Percentiles rank a stretch among this genome's conserved stretches.
Evolutionary conservation across 2,797 vertebrate species (phyloP).

Genomic region (Balearica regulorum): DNA sequence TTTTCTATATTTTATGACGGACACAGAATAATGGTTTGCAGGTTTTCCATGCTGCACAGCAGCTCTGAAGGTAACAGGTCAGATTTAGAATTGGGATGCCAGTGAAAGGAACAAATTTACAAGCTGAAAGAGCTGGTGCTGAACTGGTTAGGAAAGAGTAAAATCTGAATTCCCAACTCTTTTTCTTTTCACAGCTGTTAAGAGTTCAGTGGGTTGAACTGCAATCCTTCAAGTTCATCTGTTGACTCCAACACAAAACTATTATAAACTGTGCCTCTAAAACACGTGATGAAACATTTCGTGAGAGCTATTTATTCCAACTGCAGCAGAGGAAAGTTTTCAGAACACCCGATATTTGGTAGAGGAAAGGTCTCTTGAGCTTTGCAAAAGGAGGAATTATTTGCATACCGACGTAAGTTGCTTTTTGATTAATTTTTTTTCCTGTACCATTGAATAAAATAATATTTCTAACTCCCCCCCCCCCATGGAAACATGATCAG

Average conservation of each 20-base stretch:
- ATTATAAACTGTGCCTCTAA: constrained; percentile 76
- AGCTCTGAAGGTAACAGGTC: neutral
- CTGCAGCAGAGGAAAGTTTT: constrained; percentile 64
- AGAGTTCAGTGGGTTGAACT: constrained; percentile 72
- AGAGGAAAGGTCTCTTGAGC: constrained; percentile 49
- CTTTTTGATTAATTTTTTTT: neutral
- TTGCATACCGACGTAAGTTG: constrained; percentile 68
- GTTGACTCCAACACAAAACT: constrained; percentile 70
- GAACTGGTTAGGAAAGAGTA: constrained; percentile 33
- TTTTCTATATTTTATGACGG: neutral
- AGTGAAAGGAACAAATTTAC: neutral
- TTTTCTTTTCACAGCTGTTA: constrained; percentile 69
- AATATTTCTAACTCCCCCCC: neutral
- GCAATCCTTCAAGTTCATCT: constrained; percentile 69
- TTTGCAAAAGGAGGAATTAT: constrained; percentile 29
- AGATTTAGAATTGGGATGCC: neutral
- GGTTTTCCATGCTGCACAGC: neutral
- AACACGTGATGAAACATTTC: constrained; percentile 77
- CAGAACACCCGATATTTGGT: constrained; percentile 63
- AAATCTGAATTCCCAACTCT: constrained; percentile 32
- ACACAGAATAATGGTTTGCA: neutral
- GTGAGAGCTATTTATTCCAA: constrained; percentile 77
- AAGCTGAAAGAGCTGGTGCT: neutral
- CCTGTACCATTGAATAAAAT: constrained; percentile 68
- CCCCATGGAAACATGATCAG: neutral